A percentile compares a stretch with the other conserved stretches of the same genome.
Conservation (phyloP, 2,113 vertebrate genomes). For the Cinclus cinclus region DNA sequence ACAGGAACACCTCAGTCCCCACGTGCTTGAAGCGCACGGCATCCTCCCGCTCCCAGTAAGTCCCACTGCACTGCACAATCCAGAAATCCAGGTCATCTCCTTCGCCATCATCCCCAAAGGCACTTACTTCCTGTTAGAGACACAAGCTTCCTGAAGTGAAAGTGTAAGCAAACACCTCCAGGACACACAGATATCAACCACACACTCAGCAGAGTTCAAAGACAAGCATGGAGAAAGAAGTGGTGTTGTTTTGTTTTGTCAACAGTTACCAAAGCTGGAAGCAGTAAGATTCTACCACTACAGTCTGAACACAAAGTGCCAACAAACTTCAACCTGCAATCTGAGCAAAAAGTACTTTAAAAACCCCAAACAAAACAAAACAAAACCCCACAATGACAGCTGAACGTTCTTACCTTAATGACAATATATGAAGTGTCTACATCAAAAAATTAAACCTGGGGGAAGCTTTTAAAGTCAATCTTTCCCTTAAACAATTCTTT, state of each 20-base stretch:
- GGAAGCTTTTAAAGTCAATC: background rate
- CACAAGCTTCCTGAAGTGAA: conserved; percentile 34
- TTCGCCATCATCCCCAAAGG: conserved; percentile 94
- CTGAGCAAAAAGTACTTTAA: background rate
- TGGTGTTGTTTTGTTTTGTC: background rate
- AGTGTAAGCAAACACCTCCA: background rate
- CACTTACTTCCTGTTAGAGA: conserved; percentile 90
- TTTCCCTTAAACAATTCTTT: background rate
- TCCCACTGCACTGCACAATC: conserved; percentile 87
- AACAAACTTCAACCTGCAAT: background rate
- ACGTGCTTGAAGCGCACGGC: conserved; percentile 88
- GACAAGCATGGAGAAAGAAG: background rate
- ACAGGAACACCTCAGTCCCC: conserved; percentile 89
- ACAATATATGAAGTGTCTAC: background rate
- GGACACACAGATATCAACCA: background rate
- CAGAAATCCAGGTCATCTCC: conserved; percentile 94
- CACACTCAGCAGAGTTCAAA: background rate
- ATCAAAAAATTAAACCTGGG: background rate
- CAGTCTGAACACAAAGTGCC: background rate
- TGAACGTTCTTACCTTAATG: background rate
- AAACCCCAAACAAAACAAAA: background rate
- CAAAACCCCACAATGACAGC: background rate
- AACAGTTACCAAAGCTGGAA: background rate
- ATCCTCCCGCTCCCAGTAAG: conserved; percentile 88
- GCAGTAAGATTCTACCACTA: background rate